Conservation (phyloP, 1,140 invertebrate species). For the Trichomalopsis sarcophagae region DNA sequence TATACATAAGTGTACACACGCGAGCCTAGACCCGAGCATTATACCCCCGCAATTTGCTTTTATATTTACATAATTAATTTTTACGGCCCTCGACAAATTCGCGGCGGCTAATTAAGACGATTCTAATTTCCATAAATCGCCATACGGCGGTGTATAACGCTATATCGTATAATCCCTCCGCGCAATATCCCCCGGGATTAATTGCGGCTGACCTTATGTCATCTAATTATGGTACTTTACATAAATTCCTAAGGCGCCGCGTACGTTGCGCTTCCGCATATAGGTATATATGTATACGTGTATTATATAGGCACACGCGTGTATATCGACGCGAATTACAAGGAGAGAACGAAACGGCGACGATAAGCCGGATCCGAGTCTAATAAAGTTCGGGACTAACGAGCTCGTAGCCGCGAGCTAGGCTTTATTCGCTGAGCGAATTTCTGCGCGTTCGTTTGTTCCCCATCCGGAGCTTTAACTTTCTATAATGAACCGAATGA, state of each 20-base stretch:
- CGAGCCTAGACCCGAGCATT: background rate
- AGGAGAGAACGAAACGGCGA: background rate
- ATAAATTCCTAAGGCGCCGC: background rate
- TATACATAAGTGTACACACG: background rate
- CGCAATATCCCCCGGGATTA: background rate
- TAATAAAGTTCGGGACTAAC: background rate
- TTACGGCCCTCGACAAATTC: slow-evolving; percentile 9
- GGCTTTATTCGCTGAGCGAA: too few relatives aligned
- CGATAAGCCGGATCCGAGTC: background rate
- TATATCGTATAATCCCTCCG: background rate
- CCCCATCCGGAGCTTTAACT: too few relatives aligned
- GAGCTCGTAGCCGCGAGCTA: background rate
- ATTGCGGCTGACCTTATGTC: slow-evolving; percentile 20
- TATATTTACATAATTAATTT: slow-evolving; percentile 13
- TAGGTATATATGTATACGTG: background rate
- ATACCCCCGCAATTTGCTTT: background rate
- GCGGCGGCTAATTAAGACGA: slow-evolving; percentile 10
- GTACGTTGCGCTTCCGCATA: slow-evolving; percentile 6
- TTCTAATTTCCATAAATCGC: slow-evolving; percentile 16
- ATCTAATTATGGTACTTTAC: slow-evolving; percentile 35
- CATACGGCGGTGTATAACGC: background rate
- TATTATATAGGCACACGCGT: background rate
- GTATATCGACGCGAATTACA: slow-evolving; percentile 12
- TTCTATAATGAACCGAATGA: too few relatives aligned
- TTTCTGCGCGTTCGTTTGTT: too few relatives aligned